Evolutionary conservation across 2,888 invertebrate genomes (phyloP), one percentile per base, ranked within the genome.

Genomic region (Dicranocentrus wangi): DNA sequence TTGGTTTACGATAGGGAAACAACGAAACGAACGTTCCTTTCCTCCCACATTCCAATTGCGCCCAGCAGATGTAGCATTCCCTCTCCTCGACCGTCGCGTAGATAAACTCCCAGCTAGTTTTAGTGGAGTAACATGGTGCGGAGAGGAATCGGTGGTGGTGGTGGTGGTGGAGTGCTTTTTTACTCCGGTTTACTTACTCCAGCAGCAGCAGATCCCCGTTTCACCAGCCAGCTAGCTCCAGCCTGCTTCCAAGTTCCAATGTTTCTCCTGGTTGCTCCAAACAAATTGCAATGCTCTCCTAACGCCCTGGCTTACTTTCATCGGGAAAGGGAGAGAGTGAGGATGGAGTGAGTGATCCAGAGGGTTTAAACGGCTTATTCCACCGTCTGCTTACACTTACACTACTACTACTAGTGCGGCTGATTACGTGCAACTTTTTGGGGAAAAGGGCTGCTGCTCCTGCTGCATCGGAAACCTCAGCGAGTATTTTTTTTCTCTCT

Each of bases 361-460:
- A 55, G 76, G 76, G 66, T 76, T 75, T 76, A 76, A 76, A 76
- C 66, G 68, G 66, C 76, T 76, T 76, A 68, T 42, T 47, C 68
- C 51, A 51, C 68, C 28, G 51, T 61, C 32, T 61, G 32, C 25
- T 53, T 25, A 58, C 61, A 19, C n/a, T 61, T 19, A 32, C 39
- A 21, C 39, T 15, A 13, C 32, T 7, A 10, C 32, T 10, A 42
- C 42, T 13, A 42, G 42, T 42, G 7, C 42, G 7, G 42, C 42
- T 42, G 13, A 42, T 13, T 42, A 13, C 7, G 42, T 10, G 42
- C 7, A 42, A 13, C 42, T n/a, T n/a, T n/a, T n/a, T n/a, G n/a
- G 21, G 23, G 19, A 8, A n/a, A n/a, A 23, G 58, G 25, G 58
- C 8, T 23, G 32, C 61, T 61, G 25, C 3, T n/a, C n/a, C n/a